Base-by-base conservation (phyloP, 2,888 invertebrate genomes). In the Sminthurinus aureus region DNA sequence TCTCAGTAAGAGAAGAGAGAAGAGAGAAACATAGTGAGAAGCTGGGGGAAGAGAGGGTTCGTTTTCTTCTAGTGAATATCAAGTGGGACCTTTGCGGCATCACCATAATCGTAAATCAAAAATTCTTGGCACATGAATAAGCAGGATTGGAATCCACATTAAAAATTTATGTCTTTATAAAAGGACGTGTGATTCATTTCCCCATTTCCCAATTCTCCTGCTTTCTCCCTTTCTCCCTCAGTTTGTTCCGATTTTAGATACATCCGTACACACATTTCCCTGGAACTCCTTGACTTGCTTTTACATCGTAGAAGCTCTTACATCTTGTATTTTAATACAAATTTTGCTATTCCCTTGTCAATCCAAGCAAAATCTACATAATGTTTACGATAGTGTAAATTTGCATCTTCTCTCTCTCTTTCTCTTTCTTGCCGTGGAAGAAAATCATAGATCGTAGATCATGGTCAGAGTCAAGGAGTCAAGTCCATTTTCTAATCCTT, bases 61-160 rank as follows among this genome's bases (percentile, higher is more conserved):
- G 13, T 13, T n/a, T 58, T 15, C 67, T 67, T 79, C 22, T 11
- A 38, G 66, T 22, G 79, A 79, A 79, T 79, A 79, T 64, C 79
- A 79, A 79, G 67, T 18, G 12, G 50, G 51, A 3, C 26, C 71
- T 75, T 75, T 51, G 13, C 15, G 69, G 51, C 79, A 79, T 79
- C 79, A 79, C 79, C 79, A 79, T 79, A 79, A 79, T 79, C 79
- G 79, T 79, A 79, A 79, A 79, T 79, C 79, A 79, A 79, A 79
- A 79, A 69, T 69, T 51, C 79, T 50, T 79, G 79, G 79, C 79
- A 69, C 69, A 26, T 79, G 79, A 79, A 79, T 69, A 79, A 69
- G 69, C 69, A 38, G 79, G 69, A 79, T 50, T 20, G 26, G 51
- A 50, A 26, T 79, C 79, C 20, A 79, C 79, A 79, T 79, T 79